Base-by-base conservation (phyloP, 2,888 invertebrate genomes). In the Erebia palarica region DNA sequence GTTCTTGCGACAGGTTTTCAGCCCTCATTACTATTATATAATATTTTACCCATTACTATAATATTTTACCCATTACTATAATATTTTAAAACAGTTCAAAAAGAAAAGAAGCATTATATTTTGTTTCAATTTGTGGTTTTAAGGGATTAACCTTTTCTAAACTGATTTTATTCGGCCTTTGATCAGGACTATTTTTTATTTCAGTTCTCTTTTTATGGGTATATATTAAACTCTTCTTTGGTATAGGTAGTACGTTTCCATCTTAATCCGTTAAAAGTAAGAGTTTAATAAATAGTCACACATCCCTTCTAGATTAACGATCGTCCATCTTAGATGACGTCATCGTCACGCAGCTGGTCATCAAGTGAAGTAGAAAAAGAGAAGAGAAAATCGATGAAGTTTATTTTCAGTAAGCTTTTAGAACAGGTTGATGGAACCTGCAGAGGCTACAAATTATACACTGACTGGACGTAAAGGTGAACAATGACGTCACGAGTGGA, bases 401-500 rank as follows among this genome's bases (percentile, higher is more conserved):
- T 18, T 55, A 18, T 55, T 55, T 55, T 55, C 18, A 10, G 18
- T 55, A 18, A 16, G 55, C 55, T 18, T 18, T 18, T 2, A 55
- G 16, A 16, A 18, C 55, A 61, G 8, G 55, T 55, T 55, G 55
- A 55, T 18, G 16, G 10, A 55, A 55, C 55, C 10, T 18, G 18
- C 18, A 55, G 10, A 9, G 55, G 16, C 16, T 47, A 49, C 18
- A 63, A 47, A 42, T 42, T 42, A 61, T 44, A 42, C 60, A 16
- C 42, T n/a, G 36, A 16, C 44, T 51, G 27, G 49, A 64, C 13
- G 21, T 53, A 53, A n/a, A 53, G 27, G n/a, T 53, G 53, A 18
- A 16, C 14, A 65, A 27, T 67, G 67, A 67, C 67, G 67, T 67
- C 66, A 66, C 67, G 36, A 21, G 59, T 59, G 59, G 27, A 44